Percentiles rank a stretch among this genome's conserved stretches.
These are phyloP conservation scores for Branchipolynoe longqiensis DNA, from an alignment of 2,888 invertebrate species.

Conservation along the genomic window DNA sequence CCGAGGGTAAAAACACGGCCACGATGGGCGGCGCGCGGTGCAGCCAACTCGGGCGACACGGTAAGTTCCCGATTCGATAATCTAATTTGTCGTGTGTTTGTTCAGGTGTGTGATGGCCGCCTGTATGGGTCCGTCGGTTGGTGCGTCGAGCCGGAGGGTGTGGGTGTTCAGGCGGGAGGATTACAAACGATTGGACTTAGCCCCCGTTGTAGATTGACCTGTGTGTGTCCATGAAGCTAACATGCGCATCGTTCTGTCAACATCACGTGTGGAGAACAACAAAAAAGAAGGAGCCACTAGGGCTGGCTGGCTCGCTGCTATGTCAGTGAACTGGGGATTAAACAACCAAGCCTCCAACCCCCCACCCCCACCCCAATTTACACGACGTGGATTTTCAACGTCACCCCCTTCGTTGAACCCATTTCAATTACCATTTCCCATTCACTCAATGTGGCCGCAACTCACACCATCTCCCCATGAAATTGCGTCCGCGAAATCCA, in stretches of 20 bases:
- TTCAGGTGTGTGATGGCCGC: constrained; percentile 44
- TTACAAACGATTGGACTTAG: no score
- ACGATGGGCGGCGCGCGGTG: not conserved
- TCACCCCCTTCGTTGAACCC: not conserved
- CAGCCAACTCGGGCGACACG: not conserved
- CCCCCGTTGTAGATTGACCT: no score
- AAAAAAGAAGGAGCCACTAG: not conserved
- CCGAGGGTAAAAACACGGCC: constrained; percentile 6
- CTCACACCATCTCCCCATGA: constrained; percentile 9
- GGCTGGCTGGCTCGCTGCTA: not conserved
- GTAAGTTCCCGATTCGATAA: constrained; percentile 28
- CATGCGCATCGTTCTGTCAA: no score
- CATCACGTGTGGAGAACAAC: not conserved
- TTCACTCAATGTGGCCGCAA: no score
- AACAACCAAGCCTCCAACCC: no score
- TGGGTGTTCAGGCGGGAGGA: not conserved
- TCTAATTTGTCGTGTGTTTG: not conserved
- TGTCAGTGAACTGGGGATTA: no score
- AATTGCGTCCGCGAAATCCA: constrained; percentile 44
- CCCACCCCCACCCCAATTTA: not conserved
- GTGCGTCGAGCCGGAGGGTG: not conserved
- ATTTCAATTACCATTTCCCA: not conserved
- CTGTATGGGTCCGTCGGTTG: not conserved
- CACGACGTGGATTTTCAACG: no score
- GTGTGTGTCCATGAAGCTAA: no score